These are phyloP conservation scores for Otolemur garnettii DNA, from an alignment of 2,113 vertebrate species.

Conservation along the genomic window DNA sequence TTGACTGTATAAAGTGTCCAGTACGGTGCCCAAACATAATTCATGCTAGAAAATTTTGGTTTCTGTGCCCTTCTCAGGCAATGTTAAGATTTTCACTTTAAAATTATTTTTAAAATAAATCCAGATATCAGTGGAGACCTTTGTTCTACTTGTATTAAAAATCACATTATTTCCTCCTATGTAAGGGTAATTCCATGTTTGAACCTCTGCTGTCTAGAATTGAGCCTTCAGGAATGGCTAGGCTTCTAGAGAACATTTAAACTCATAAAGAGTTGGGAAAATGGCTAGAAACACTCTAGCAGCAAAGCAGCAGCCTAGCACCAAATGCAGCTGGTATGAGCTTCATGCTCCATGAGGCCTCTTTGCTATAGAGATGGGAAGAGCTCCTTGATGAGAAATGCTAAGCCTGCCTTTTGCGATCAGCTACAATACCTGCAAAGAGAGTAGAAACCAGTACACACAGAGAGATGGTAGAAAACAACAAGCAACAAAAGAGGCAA, in stretches of 20 bases:
- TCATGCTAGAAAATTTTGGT: not conserved
- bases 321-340: not conserved
- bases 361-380: not conserved
- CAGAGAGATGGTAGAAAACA: not conserved
- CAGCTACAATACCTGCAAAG: not conserved
- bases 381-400: not conserved
- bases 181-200: not conserved
- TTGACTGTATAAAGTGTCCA: not conserved
- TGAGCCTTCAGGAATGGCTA: not conserved
- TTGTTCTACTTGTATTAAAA: not conserved
- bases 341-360: not conserved
- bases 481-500: not conserved
- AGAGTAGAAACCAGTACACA: not conserved
- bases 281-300: not conserved
- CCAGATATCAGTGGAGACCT: not conserved
- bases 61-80: not conserved
- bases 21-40: not conserved
- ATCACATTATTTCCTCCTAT: not conserved
- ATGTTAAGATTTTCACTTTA: not conserved
- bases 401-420: not conserved
- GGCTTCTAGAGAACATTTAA: conserved; percentile 4
- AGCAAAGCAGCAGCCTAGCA: not conserved
- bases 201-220: not conserved
- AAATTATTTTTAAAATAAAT: not conserved
- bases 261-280: not conserved